Evolutionary conservation across 2,888 invertebrate species (phyloP).

Genomic region (Brenthis ino): DNA sequence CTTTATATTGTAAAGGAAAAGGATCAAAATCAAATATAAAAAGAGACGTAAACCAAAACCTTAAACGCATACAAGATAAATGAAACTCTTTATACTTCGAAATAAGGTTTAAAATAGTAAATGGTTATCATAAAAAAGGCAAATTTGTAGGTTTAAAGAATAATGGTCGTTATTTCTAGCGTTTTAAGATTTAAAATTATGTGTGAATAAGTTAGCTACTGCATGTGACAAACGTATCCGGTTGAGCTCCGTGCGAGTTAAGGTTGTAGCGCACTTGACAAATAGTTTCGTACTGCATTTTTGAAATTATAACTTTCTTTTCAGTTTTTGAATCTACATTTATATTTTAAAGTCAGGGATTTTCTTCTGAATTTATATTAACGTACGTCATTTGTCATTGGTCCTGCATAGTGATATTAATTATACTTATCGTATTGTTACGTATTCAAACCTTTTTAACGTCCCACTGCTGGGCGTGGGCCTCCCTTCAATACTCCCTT

Average conservation of each 20-base stretch:
- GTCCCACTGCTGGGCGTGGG: no score
- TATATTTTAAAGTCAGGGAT: no score
- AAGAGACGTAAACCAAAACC: background rate
- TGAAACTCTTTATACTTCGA: background rate
- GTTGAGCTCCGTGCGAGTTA: conserved; percentile 26
- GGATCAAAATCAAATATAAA: conserved; percentile 19
- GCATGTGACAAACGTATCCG: conserved; percentile 39
- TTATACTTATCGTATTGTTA: no score
- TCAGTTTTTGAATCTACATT: no score
- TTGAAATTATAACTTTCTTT: background rate
- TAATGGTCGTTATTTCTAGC: conserved; percentile 20
- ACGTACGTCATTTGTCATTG: no score
- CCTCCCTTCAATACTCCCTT: no score
- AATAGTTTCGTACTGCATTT: background rate
- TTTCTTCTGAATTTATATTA: no score
- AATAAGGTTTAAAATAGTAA: conserved; percentile 12
- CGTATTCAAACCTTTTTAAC: no score
- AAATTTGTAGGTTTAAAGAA: conserved; percentile 2
- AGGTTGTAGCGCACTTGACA: conserved; percentile 23
- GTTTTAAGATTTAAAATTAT: conserved; percentile 18
- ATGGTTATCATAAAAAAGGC: background rate
- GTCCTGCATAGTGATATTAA: no score
- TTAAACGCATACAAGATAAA: background rate
- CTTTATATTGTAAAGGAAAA: conserved; percentile 8
- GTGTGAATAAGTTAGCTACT: conserved; percentile 12